phyloP scores from a whole-genome alignment of 1,140 invertebrate genomes.

The Melanaphis sacchari region DNA sequence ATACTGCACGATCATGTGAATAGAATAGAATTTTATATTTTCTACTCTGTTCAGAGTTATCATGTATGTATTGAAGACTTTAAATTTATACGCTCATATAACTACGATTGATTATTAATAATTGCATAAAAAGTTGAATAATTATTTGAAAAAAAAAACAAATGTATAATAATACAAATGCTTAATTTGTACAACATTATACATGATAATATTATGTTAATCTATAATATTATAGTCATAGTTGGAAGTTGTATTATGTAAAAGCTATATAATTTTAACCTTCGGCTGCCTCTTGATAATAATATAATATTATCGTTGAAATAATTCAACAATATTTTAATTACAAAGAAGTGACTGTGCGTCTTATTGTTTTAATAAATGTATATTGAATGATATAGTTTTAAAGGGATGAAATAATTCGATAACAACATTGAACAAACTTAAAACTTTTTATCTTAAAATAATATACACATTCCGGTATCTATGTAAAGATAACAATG shows the following conservation, averaged over 20 bases:
- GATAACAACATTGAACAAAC: background rate
- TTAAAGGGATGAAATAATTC: background rate
- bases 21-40: background rate
- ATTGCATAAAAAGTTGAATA: background rate
- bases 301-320: background rate
- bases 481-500: background rate
- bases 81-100: background rate
- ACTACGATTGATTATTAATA: background rate
- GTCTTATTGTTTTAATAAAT: background rate
- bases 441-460: background rate
- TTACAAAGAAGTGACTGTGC: background rate
- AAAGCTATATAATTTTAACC: background rate
- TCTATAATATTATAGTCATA: background rate
- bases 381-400: background rate
- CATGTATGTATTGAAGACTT: background rate
- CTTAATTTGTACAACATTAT: background rate
- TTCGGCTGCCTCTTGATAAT: background rate
- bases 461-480: background rate
- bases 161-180: background rate
- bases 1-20: background rate
- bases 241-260: background rate
- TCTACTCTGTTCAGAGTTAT: background rate
- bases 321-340: background rate
- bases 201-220: background rate
- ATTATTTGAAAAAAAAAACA: background rate